A percentile compares a stretch with the other conserved stretches of the same genome.
These are phyloP conservation scores for Microctenopoma lineatum DNA, from an alignment of 2,797 vertebrate species.

Conservation along the genomic window DNA sequence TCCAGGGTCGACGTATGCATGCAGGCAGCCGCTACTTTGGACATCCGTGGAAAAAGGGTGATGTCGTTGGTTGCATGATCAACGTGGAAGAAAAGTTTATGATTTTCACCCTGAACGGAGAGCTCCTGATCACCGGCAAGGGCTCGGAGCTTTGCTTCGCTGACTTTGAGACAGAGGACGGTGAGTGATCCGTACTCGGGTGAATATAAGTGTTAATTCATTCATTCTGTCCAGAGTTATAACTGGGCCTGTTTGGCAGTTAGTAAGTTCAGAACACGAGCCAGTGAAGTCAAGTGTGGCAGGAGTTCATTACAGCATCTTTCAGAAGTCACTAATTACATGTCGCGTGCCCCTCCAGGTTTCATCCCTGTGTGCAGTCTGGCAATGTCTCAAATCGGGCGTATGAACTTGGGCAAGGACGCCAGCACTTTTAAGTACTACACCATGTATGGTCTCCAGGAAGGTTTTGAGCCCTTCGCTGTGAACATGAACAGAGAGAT, in stretches of 20 bases:
- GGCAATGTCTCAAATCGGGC: constrained; percentile 92
- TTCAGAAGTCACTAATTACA: background rate
- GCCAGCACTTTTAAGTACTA: constrained; percentile 97
- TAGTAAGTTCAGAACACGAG: constrained; percentile 23
- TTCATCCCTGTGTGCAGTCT: constrained; percentile 96
- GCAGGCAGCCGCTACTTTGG: constrained; percentile 95
- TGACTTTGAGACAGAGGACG: constrained; percentile 94
- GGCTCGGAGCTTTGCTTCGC: constrained; percentile 97
- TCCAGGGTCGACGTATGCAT: constrained; percentile 94
- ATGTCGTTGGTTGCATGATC: constrained; percentile 98
- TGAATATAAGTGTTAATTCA: constrained; percentile 22
- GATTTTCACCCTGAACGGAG: constrained; percentile 98
- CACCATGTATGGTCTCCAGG: constrained; percentile 98
- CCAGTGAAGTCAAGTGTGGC: constrained; percentile 36
- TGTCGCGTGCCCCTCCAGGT: constrained; percentile 75
- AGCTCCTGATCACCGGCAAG: constrained; percentile 95
- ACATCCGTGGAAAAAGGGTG: constrained; percentile 92
- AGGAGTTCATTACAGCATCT: constrained; percentile 15
- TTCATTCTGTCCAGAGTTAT: constrained; percentile 33
- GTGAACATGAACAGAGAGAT: constrained; percentile 99
- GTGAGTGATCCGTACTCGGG: constrained; percentile 81
- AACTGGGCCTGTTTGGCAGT: constrained; percentile 25
- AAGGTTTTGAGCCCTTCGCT: constrained; percentile 97
- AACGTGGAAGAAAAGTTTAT: constrained; percentile 98
- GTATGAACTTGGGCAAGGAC: constrained; percentile 95